Evolutionary conservation across 1,140 invertebrate species (phyloP).

Genomic region (Diachasma alloeum): DNA sequence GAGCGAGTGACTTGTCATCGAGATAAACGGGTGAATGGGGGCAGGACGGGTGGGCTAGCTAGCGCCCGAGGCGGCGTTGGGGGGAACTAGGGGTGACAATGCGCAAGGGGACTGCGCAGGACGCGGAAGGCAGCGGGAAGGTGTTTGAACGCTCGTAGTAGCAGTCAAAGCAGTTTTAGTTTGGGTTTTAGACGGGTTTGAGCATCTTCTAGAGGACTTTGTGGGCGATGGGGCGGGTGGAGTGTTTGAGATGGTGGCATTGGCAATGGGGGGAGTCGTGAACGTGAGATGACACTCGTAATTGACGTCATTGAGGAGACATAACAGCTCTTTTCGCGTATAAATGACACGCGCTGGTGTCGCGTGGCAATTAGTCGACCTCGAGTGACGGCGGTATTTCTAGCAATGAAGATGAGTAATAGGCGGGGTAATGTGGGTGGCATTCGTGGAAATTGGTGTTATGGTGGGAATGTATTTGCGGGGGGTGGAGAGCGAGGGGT

Average conservation of each 20-base stretch:
- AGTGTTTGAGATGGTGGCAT: not conserved
- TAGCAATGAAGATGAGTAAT: slow-evolving; percentile 11
- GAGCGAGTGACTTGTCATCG: not conserved
- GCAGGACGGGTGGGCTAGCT: not conserved
- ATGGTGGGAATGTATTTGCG: too few species aligned
- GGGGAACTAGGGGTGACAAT: not conserved
- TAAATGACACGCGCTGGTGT: not conserved
- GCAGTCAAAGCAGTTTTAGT: not conserved
- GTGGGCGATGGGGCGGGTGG: too few species aligned
- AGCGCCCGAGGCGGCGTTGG: not conserved
- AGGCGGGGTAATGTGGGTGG: not conserved
- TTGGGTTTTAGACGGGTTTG: too few species aligned
- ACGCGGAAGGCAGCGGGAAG: not conserved
- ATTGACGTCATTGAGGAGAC: not conserved
- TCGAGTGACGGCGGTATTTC: not conserved
- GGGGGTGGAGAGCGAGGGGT: too few species aligned
- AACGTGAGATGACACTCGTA: not conserved
- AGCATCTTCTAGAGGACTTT: too few species aligned
- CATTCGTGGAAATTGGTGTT: not conserved
- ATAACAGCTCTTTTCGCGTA: not conserved
- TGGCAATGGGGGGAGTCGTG: not conserved
- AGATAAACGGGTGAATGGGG: not conserved
- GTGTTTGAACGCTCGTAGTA: not conserved
- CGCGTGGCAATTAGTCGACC: not conserved
- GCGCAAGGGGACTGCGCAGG: not conserved